Evolutionary conservation across 2,113 vertebrate genomes (phyloP).

Genomic region (Lepus timidus): DNA sequence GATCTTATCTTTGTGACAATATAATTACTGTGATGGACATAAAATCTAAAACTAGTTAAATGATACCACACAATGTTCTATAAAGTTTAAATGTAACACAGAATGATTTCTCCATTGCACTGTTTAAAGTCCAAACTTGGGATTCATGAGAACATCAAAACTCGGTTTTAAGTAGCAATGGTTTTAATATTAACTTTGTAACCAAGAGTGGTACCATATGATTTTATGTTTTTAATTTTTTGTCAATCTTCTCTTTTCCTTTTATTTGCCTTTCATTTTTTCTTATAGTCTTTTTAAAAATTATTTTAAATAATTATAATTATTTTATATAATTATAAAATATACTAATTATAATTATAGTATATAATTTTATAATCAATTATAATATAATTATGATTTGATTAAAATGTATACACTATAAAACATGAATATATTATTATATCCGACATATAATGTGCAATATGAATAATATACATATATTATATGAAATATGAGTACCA

Average conservation of each 20-base stretch:
- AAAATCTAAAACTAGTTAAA: slow-evolving; percentile 67
- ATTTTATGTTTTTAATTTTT: slow-evolving; percentile 20
- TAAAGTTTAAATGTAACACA: slow-evolving; percentile 63
- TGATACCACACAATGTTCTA: slow-evolving; percentile 58
- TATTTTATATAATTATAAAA: background rate
- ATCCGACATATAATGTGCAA: no score
- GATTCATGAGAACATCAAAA: slow-evolving; percentile 6
- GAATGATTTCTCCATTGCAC: slow-evolving; percentile 53
- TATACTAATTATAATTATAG: no score
- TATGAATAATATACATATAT: no score
- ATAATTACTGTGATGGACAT: slow-evolving; percentile 64
- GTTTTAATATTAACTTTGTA: slow-evolving; percentile 21
- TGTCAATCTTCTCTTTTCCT: background rate
- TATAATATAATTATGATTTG: no score
- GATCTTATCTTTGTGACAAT: slow-evolving; percentile 17
- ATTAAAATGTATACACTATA: no score
- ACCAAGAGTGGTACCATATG: background rate
- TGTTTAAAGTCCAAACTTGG: background rate
- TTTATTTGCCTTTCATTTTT: background rate
- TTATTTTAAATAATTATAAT: background rate
- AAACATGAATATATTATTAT: no score
- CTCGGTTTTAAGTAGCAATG: slow-evolving; percentile 4
- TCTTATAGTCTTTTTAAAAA: background rate
- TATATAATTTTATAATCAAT: no score
- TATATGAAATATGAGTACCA: background rate